Conservation (phyloP, 2,888 invertebrate genomes). For the Lottia gigantea region DNA sequence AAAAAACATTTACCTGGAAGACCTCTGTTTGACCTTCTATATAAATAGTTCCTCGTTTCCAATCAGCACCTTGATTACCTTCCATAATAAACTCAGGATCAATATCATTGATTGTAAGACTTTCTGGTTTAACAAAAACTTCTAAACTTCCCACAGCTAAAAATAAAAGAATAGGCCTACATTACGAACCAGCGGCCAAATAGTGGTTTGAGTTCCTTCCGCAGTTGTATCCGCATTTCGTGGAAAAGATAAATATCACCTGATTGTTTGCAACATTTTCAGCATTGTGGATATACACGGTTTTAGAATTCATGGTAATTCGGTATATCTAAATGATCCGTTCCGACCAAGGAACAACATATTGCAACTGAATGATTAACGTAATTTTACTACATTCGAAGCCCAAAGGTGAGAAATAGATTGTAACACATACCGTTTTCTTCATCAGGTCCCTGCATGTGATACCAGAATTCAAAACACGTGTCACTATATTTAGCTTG, state of each 20-base stretch:
- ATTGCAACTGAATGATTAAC: too few relatives aligned
- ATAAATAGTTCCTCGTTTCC: constrained; percentile 36
- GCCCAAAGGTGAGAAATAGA: neutral
- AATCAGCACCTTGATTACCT: constrained; percentile 45
- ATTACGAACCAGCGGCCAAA: too few relatives aligned
- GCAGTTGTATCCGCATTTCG: too few relatives aligned
- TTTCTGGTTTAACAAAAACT: constrained; percentile 30
- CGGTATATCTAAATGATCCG: too few relatives aligned
- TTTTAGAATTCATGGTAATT: too few relatives aligned
- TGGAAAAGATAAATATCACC: too few relatives aligned
- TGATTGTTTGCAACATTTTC: neutral
- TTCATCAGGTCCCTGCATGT: constrained; percentile 47
- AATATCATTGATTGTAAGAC: constrained; percentile 19
- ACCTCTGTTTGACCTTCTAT: constrained; percentile 33
- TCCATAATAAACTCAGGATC: constrained; percentile 33
- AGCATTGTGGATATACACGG: too few relatives aligned
- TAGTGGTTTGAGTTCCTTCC: neutral
- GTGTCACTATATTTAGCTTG: constrained; percentile 29
- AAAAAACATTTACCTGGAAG: constrained; percentile 35
- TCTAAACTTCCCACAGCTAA: constrained; percentile 43
- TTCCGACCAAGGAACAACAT: too few relatives aligned
- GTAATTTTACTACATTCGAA: too few relatives aligned
- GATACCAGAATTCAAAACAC: constrained; percentile 56
- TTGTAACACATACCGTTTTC: constrained; percentile 10
- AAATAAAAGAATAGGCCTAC: too few relatives aligned